These are phyloP conservation scores for Drosophila quadrilineata DNA, from an alignment of 1,140 invertebrate genomes.

Conservation along the genomic window DNA sequence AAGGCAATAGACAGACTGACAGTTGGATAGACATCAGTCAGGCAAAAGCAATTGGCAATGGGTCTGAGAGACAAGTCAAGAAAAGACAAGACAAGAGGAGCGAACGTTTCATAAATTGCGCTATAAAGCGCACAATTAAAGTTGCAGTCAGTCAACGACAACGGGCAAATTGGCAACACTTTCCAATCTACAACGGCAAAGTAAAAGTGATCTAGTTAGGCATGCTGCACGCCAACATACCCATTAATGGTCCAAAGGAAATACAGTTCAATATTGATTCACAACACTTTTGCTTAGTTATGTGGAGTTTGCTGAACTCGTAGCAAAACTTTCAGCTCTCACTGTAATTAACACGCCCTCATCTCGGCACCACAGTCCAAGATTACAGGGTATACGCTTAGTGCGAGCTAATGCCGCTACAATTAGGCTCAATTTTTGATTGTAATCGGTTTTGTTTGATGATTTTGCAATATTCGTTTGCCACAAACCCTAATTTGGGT, in stretches of 20 bases:
- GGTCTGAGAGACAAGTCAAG: no score
- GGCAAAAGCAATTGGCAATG: slow-evolving; percentile 26
- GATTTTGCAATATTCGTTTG: slow-evolving; percentile 34
- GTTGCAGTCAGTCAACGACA: slow-evolving; percentile 44
- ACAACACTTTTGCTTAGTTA: background rate
- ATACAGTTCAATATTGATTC: background rate
- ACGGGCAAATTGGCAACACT: slow-evolving; percentile 72
- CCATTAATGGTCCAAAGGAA: background rate
- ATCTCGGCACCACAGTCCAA: no score
- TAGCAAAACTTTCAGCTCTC: no score
- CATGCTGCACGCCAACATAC: slow-evolving; percentile 3
- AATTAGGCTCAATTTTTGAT: slow-evolving; percentile 18
- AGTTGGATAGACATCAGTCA: no score
- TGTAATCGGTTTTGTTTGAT: slow-evolving; percentile 28
- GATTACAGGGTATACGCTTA: slow-evolving; percentile 3
- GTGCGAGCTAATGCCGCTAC: background rate
- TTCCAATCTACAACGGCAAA: slow-evolving; percentile 69
- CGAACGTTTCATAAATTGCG: slow-evolving; percentile 79
- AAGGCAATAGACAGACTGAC: no score
- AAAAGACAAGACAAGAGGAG: no score
- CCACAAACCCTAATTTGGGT: slow-evolving; percentile 50
- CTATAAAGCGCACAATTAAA: slow-evolving; percentile 78
- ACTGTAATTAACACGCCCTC: no score
- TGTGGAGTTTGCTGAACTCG: background rate
- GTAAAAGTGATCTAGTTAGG: slow-evolving; percentile 23